These are phyloP conservation scores for Cydia pomonella DNA, from an alignment of 1,140 invertebrate species.

Conservation along the genomic window DNA sequence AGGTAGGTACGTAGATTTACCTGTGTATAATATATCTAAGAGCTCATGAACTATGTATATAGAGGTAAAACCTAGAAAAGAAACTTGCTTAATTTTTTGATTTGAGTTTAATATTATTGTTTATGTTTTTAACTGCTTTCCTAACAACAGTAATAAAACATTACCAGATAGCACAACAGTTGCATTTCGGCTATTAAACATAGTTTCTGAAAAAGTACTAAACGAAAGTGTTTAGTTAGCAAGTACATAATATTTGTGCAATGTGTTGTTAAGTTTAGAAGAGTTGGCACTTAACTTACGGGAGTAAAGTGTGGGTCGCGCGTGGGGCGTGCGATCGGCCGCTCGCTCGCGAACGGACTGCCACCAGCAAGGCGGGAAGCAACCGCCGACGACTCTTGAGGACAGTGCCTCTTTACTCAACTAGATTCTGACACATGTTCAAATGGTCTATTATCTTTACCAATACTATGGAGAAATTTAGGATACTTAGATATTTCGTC, in stretches of 20 bases:
- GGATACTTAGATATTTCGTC: not conserved
- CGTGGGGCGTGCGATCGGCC: constrained; percentile 42
- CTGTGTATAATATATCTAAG: too few relatives aligned
- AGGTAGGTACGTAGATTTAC: too few relatives aligned
- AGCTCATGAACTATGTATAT: too few relatives aligned
- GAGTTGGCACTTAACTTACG: constrained; percentile 51
- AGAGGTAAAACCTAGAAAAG: too few relatives aligned
- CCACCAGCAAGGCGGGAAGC: not conserved
- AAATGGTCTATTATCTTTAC: not conserved
- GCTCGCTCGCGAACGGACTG: constrained; percentile 43
- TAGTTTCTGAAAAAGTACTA: not conserved
- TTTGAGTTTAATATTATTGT: too few relatives aligned
- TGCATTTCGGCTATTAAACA: not conserved
- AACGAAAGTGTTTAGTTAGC: not conserved
- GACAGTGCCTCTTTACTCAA: not conserved
- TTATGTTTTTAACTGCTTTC: too few relatives aligned
- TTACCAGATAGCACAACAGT: not conserved
- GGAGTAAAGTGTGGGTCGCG: constrained; percentile 34
- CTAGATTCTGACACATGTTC: not conserved
- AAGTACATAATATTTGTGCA: constrained; percentile 40
- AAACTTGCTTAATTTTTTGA: too few relatives aligned
- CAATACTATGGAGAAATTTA: not conserved
- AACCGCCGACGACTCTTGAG: constrained; percentile 1
- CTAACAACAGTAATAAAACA: too few relatives aligned
- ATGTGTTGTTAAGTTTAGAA: constrained; percentile 36